These are phyloP conservation scores for Copidosoma floridanum DNA, from an alignment of 1,140 invertebrate species.

Conservation along the genomic window DNA sequence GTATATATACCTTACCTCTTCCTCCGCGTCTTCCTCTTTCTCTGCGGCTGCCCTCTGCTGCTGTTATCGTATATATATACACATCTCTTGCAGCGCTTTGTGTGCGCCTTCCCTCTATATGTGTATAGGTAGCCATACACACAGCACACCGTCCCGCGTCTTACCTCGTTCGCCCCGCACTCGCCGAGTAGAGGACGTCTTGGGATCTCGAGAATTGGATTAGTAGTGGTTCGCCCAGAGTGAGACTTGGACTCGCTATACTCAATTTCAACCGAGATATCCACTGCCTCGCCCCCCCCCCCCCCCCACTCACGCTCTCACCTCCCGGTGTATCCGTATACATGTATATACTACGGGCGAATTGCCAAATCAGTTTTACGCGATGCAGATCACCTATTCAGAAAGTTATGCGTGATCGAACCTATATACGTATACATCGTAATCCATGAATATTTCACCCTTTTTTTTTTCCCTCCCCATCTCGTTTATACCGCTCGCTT, in stretches of 20 bases:
- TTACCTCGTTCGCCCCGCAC: not conserved
- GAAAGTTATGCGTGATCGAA: slow-evolving; percentile 53
- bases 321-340: slow-evolving; percentile 32
- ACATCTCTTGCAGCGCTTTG: slow-evolving; percentile 9
- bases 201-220: slow-evolving; percentile 55
- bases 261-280: slow-evolving; percentile 59
- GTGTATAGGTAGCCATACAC: not conserved
- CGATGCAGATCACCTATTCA: slow-evolving; percentile 60
- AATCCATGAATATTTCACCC: slow-evolving; percentile 28
- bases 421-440: no score
- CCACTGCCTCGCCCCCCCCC: no score
- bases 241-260: slow-evolving; percentile 57
- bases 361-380: slow-evolving; percentile 60
- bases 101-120: not conserved
- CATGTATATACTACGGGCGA: no score
- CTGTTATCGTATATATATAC: slow-evolving; percentile 27
- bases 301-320: no score
- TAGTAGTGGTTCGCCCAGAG: slow-evolving; percentile 57
- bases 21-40: slow-evolving; percentile 30
- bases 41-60: not conserved
- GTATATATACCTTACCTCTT: no score
- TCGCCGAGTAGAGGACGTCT: slow-evolving; percentile 42
- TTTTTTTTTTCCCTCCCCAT: no score
- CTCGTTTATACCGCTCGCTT: no score
- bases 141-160: no score